phyloP scores from a whole-genome alignment of 2,888 invertebrate genomes.

The Dimorphilus gyrociliatus region DNA sequence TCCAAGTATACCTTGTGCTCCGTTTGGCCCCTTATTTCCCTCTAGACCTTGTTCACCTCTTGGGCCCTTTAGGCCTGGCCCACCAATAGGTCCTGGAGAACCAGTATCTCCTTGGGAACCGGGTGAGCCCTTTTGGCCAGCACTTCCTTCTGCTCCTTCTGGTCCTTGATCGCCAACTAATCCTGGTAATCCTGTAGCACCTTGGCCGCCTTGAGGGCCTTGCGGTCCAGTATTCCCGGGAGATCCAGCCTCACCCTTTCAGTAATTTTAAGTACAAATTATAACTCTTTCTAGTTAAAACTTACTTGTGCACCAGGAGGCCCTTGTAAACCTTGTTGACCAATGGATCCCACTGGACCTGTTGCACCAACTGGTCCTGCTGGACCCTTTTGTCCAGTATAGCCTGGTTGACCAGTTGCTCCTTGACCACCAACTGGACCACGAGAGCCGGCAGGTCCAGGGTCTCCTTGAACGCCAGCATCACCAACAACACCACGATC shows the following conservation, averaged over 20 bases:
- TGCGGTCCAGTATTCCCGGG: too few species aligned
- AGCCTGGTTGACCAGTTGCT: slow-evolving; percentile 1
- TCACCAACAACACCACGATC: slow-evolving; percentile 1
- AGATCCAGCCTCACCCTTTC: too few species aligned
- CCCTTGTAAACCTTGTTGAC: slow-evolving; percentile 2
- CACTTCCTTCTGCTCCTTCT: neutral
- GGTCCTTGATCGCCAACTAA: neutral
- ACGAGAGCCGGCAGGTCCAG: slow-evolving; percentile 2
- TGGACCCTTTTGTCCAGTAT: slow-evolving; percentile 2
- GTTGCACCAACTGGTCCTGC: slow-evolving; percentile 2
- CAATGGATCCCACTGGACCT: slow-evolving; percentile 3
- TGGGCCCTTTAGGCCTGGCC: slow-evolving; percentile 1
- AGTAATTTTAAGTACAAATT: too few species aligned
- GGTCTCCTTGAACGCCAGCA: neutral
- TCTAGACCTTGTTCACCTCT: slow-evolving; percentile 1
- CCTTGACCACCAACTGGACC: slow-evolving; percentile 3
- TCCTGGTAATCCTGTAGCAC: slow-evolving; percentile 1
- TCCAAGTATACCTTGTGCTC: slow-evolving; percentile 1
- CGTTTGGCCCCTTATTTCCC: slow-evolving; percentile 1
- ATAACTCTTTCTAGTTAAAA: too few species aligned
- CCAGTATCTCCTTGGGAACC: slow-evolving; percentile 2
- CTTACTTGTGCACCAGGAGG: too few species aligned
- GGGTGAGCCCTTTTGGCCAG: slow-evolving; percentile 1
- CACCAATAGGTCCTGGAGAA: slow-evolving; percentile 2
- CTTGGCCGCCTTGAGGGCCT: too few species aligned